Base-by-base conservation (phyloP, 1,140 invertebrate genomes). In the Sminthurinus signatus region DNA sequence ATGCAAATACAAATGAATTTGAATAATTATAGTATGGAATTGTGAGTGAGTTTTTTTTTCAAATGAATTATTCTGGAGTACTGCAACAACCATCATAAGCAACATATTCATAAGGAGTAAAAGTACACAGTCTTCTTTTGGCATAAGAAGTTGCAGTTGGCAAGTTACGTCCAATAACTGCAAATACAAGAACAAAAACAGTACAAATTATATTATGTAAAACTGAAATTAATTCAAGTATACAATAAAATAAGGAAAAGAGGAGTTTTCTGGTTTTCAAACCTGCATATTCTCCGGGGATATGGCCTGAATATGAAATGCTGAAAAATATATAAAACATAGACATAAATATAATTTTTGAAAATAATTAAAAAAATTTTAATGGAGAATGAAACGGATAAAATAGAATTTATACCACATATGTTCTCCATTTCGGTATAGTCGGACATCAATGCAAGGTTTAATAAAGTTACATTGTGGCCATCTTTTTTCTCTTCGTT, bases 381-480 rank as follows among this genome's bases (percentile, higher is more conserved):
- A 12, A 17, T 55, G 19, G 21, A 55, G 5, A 17, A 29, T 42
- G 23, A 10, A 46, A 44, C n/a, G n/a, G n/a, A n/a, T n/a, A n/a
- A n/a, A n/a, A n/a, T n/a, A n/a, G n/a, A n/a, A n/a, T n/a, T n/a
- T n/a, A n/a, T n/a, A n/a, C n/a, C n/a, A 56, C 64, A 65, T 62
- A 17, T 31, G n/a, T 32, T 65, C 67, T 19, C 67, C 62, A 46
- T 65, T 54, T 19, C 69, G 57, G 50, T 70, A 70, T 14, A 70
- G 60, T 51, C 69, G 42, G 5, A 51, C 52, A 54, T 70, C 69
- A 19, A 70, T 60, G 32, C 69, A 67, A 12, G 69, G 69, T 23
- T 70, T 67, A n/a, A 70, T 44, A 44, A 70, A 70, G 31, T 70
- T 70, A 48, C 69, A 70, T 23, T 58, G 52, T 27, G 65, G 65